Evolutionary conservation across 37 sponge, comb jelly and placozoan genomes (phyloP).

Genomic region (Chondrosia reniformis): DNA sequence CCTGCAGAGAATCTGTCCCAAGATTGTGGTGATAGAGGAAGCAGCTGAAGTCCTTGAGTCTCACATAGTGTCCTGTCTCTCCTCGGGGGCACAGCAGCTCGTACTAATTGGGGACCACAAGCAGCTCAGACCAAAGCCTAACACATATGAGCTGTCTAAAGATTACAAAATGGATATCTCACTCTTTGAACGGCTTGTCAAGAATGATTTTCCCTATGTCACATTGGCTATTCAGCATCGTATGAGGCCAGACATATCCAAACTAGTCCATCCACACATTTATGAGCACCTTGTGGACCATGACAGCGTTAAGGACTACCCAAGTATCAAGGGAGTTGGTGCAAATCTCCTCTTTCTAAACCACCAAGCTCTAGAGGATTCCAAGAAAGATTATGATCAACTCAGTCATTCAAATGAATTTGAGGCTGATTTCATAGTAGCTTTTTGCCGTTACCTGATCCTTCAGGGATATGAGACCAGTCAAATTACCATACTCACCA

Average conservation of each 20-base stretch:
- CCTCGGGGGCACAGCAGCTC: constrained; percentile 74
- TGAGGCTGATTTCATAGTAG: constrained; percentile 43
- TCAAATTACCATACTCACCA: constrained; percentile 79
- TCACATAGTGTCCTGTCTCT: constrained; percentile 81
- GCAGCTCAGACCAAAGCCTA: constrained; percentile 86
- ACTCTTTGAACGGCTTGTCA: constrained; percentile 80
- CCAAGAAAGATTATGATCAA: constrained; percentile 14
- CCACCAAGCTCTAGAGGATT: constrained; percentile 50
- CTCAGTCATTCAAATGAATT: constrained; percentile 39
- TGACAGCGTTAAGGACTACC: constrained; percentile 46
- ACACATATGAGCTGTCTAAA: constrained; percentile 66
- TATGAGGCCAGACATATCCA: constrained; percentile 87
- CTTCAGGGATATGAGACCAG: constrained; percentile 46
- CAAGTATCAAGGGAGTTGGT: constrained; percentile 47
- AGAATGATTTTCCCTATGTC: constrained; percentile 60
- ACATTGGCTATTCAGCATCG: constrained; percentile 83
- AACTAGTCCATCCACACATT: constrained; percentile 36
- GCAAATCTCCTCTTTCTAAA: constrained; percentile 64
- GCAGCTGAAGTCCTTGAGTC: constrained; percentile 94
- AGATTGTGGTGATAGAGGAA: constrained; percentile 90
- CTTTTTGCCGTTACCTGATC: constrained; percentile 37
- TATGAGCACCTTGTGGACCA: constrained; percentile 27
- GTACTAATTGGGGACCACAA: constrained; percentile 97
- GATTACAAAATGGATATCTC: constrained; percentile 83
- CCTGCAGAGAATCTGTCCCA: constrained; percentile 68